phyloP scores from a whole-genome alignment of 2,113 vertebrate genomes.

The Cathartes aura region DNA sequence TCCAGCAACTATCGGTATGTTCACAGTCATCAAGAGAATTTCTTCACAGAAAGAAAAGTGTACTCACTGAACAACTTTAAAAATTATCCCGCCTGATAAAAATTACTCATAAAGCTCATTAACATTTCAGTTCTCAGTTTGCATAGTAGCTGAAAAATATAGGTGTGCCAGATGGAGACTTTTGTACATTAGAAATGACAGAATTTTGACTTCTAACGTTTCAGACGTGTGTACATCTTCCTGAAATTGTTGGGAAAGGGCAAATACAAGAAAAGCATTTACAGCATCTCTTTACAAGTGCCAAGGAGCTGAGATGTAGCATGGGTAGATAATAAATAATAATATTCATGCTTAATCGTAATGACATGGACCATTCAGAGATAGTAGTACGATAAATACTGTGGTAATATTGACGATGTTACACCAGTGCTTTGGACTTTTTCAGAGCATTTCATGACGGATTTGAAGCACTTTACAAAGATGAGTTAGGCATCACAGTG shows the following conservation, averaged over 20 bases:
- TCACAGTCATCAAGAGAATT: constrained; percentile 64
- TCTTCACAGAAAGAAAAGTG: constrained; percentile 64
- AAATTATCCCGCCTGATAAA: constrained; percentile 50
- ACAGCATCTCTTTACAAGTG: not conserved
- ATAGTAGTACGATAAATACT: not conserved
- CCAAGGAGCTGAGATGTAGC: not conserved
- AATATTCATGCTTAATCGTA: not conserved
- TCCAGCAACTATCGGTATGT: constrained; percentile 39
- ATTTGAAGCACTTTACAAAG: not conserved
- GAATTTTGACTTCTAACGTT: constrained; percentile 44
- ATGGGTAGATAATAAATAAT: not conserved
- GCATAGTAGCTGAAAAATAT: constrained; percentile 66
- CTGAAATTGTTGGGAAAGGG: constrained; percentile 28
- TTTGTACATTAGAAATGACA: constrained; percentile 41
- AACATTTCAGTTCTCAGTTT: constrained; percentile 66
- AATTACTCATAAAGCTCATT: constrained; percentile 70
- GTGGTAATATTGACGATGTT: not conserved
- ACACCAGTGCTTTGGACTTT: not conserved
- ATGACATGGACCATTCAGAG: not conserved
- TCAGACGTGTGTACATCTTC: not conserved
- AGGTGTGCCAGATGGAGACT: constrained; percentile 48
- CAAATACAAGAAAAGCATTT: not conserved
- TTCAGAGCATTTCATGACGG: not conserved
- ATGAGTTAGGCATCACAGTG: not conserved
- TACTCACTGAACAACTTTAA: constrained; percentile 50